Evolutionary conservation across 2,888 invertebrate genomes (phyloP).

Genomic region (Lasioglossum lativentre): DNA sequence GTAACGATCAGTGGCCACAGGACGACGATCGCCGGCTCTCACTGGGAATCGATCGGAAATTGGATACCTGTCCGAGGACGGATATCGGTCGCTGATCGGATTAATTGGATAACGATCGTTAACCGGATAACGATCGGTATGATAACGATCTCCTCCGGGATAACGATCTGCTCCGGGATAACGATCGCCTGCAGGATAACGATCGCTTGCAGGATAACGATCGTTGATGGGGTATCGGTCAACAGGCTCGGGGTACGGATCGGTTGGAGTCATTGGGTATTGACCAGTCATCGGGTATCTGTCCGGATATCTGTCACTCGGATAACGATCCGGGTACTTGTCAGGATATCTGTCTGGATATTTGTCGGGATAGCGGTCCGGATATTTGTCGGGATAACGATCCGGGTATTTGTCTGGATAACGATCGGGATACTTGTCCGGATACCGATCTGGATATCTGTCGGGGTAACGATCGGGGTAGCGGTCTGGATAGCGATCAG

Average conservation of each 20-base stretch:
- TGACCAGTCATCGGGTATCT: constrained; percentile 84
- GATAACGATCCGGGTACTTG: constrained; percentile 67
- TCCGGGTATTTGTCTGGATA: constrained; percentile 73
- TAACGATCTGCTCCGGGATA: constrained; percentile 75
- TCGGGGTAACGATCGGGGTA: constrained; percentile 70
- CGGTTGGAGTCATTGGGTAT: constrained; percentile 84
- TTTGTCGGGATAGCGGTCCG: constrained; percentile 73
- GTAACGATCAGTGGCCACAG: constrained; percentile 78
- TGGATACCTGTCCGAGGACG: constrained; percentile 81
- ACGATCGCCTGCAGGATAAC: constrained; percentile 73
- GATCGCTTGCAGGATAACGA: constrained; percentile 73
- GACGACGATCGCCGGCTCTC: constrained; percentile 86
- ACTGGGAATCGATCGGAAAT: constrained; percentile 86
- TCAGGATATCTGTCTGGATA: constrained; percentile 35
- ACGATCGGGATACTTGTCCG: constrained; percentile 70
- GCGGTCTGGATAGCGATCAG: constrained; percentile 73
- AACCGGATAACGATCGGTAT: constrained; percentile 74
- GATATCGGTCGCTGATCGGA: constrained; percentile 78
- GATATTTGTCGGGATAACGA: constrained; percentile 73
- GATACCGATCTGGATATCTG: constrained; percentile 71
- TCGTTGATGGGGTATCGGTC: constrained; percentile 75
- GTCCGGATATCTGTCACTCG: constrained; percentile 68
- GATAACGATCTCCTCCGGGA: constrained; percentile 71
- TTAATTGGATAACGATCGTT: constrained; percentile 85
- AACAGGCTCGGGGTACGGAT: constrained; percentile 72